Percentiles rank a stretch among this genome's conserved stretches.
Conservation (phyloP, 2,113 vertebrate genomes). For the Melanocharis versteri region DNA sequence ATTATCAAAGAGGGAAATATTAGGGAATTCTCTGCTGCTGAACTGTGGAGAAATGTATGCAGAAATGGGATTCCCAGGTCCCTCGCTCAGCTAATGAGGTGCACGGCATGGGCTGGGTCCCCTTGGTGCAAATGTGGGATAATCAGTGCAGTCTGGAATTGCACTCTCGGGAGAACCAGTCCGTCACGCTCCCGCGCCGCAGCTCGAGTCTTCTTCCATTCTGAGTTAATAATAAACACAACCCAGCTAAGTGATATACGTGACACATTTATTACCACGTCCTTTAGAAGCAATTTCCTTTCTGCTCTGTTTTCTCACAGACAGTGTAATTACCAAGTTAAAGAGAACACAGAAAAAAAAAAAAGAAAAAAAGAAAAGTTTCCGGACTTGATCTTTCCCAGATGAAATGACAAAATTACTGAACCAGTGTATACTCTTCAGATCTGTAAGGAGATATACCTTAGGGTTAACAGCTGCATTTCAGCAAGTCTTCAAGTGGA, state of each 20-base stretch:
- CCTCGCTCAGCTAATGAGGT: not conserved
- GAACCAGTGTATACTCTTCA: conserved; percentile 2
- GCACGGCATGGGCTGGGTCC: accelerated
- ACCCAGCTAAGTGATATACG: conserved; percentile 1
- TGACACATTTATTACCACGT: conserved; percentile 50
- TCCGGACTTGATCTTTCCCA: conserved; percentile 56
- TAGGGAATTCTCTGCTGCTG: conserved; percentile 19
- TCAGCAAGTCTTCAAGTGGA: conserved; percentile 32
- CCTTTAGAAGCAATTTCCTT: conserved; percentile 61
- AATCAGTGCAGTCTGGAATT: not conserved
- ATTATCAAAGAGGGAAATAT: not conserved
- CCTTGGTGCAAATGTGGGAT: not conserved
- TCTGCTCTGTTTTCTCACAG: conserved; percentile 59
- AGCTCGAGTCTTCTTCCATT: not conserved
- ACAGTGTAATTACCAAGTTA: conserved; percentile 37
- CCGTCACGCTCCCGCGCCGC: accelerated
- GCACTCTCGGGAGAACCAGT: not conserved
- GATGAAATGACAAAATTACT: conserved; percentile 53
- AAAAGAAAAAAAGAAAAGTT: not conserved
- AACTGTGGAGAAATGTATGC: not conserved
- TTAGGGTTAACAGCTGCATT: conserved; percentile 38
- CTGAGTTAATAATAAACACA: conserved; percentile 44
- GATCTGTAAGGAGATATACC: conserved; percentile 1
- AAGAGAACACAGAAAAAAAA: not conserved
- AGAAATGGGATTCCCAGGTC: not conserved